phyloP scores from a whole-genome alignment of 2,888 invertebrate species.

The Serripes groenlandicus region DNA sequence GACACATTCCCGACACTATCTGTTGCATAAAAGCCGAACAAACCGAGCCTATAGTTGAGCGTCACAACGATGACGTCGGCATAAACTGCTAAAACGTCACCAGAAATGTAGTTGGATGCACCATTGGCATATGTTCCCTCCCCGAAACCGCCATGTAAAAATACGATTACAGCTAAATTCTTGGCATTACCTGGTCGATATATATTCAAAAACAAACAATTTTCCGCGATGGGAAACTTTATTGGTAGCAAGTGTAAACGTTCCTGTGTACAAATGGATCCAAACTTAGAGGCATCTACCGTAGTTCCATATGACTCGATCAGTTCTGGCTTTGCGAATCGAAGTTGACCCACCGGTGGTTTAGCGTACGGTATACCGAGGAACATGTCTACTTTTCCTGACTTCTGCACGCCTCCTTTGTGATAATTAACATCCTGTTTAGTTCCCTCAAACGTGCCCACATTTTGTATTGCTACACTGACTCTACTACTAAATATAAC shows the following conservation, averaged over 20 bases:
- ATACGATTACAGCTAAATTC: conserved; percentile 2
- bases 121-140: not conserved
- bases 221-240: not conserved
- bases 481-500: not conserved
- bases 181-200: not conserved
- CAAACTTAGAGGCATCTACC: conserved; percentile 6
- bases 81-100: conserved; percentile 7
- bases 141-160: conserved; percentile 15
- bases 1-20: not conserved
- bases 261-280: conserved; percentile 2
- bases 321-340: not conserved
- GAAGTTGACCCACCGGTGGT: not conserved
- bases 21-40: conserved; percentile 3
- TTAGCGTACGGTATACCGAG: conserved; percentile 12
- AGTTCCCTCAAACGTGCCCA: conserved; percentile 2
- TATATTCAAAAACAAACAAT: conserved; percentile 13
- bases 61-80: not conserved
- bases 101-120: conserved; percentile 9
- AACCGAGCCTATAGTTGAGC: conserved; percentile 6
- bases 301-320: not conserved
- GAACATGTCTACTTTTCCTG: conserved; percentile 1
- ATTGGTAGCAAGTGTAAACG: not conserved
- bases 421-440: not conserved
- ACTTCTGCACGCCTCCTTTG: not conserved
- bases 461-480: not conserved